Base-by-base conservation (phyloP, 2,113 vertebrate species). In the Brachionichthys hirsutus region DNA sequence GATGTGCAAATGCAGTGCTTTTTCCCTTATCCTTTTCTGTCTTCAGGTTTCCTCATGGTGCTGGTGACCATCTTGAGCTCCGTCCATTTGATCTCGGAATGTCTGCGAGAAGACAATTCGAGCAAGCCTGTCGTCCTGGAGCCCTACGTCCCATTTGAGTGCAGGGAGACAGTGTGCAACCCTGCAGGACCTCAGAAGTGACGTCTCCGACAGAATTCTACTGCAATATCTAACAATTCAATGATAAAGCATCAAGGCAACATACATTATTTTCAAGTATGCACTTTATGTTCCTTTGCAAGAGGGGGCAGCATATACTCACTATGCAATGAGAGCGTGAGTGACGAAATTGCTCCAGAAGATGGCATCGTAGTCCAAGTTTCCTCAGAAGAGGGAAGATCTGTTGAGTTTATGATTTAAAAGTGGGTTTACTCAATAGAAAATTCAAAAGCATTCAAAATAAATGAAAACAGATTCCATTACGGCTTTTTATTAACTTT, bases 11-110 rank as follows among this genome's bases (percentile, higher is more conserved):
- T 19, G 2, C 30, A 3, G 14, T 43, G 2, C 44, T 9, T 4
- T 1, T 36, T 0, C 56, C 2, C 8, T 3, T 38, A 12, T 12
- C 3, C 18, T 61, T n/a, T 70, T 2, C 55, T 2, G 11, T 45
- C 18, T 61, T 12, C 0, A 88, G 80, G 83, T 1, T 59, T 50
- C 34, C 46, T 86, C 1, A 69, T 80, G 78, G 42, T 87, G 3
- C 35, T 84, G 63, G 56, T 69, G 47, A 85, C 81, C 51, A 5
- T 49, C 45, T 48, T 84, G 75, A 86, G 54, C 40, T 14, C 62
- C 12, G 13, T 40, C 54, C 61, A 77, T 14, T 7, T 80, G 47
- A 35, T 81, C 22, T 48, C 43, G 3, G 3, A 6, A 0, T 85
- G 84, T 43, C 11, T 69, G 46, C n/a, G 17, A 40, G 19, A 2